Percentiles rank a stretch among this genome's conserved stretches.
Conservation (phyloP, 2,113 vertebrate species). For the Erythrocercus mccallii region DNA sequence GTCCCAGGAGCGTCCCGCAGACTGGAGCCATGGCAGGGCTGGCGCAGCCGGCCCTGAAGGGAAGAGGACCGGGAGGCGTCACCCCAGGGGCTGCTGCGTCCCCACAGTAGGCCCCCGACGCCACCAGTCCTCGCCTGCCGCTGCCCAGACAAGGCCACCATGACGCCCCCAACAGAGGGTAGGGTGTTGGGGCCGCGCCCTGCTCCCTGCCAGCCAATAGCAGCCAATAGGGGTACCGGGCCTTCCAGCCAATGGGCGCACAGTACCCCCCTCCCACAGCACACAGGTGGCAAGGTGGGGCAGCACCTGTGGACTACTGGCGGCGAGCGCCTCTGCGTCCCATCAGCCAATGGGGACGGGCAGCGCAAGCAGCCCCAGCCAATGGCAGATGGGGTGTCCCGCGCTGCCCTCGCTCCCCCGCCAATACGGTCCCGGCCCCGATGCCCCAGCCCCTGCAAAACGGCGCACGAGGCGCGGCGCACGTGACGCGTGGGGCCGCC, state of each 20-base stretch:
- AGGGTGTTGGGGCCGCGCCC: background rate
- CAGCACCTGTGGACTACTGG: accelerated
- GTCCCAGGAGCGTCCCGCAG: constrained; percentile 2
- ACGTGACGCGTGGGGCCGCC: background rate
- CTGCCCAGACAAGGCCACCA: accelerated
- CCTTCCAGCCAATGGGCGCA: background rate
- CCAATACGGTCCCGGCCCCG: background rate
- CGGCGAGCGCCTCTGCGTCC: accelerated
- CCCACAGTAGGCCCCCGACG: accelerated
- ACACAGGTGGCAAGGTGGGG: background rate
- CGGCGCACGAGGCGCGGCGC: background rate
- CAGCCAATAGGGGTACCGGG: accelerated
- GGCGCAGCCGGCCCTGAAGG: accelerated
- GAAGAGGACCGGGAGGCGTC: accelerated
- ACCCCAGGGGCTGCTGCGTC: accelerated
- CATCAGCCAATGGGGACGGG: background rate
- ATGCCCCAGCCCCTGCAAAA: background rate
- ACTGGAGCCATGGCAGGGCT: background rate
- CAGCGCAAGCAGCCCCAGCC: background rate
- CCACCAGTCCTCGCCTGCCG: accelerated
- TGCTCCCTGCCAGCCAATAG: background rate
- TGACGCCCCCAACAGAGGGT: accelerated
- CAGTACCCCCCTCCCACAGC: background rate
- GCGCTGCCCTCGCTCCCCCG: background rate
- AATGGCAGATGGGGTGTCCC: background rate